Conservation (phyloP, 2,113 vertebrate genomes). For the Spermophilus dauricus region DNA sequence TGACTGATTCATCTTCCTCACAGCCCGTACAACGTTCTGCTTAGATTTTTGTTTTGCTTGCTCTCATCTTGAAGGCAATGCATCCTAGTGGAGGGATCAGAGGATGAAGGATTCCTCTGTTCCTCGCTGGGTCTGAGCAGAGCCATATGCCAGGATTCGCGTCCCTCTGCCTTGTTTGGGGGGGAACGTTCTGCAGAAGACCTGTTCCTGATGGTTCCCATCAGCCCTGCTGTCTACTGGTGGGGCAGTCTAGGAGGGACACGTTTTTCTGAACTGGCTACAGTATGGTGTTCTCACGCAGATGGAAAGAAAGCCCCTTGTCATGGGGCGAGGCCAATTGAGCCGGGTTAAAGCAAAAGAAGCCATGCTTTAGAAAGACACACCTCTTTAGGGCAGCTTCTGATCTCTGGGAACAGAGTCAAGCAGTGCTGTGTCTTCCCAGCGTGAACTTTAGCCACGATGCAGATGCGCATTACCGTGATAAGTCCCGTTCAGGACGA, state of each 20-base stretch:
- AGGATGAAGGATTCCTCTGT: not conserved
- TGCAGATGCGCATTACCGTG: too few species aligned
- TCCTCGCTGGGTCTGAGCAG: not conserved
- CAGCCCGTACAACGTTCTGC: too few species aligned
- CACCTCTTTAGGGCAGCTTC: not conserved
- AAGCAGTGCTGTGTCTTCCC: too few species aligned
- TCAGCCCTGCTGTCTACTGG: not conserved
- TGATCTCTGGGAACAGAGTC: not conserved
- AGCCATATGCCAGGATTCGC: not conserved
- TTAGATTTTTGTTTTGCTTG: not conserved
- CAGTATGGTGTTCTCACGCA: not conserved
- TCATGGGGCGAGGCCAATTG: not conserved
- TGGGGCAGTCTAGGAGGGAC: not conserved
- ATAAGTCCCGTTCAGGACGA: not conserved
- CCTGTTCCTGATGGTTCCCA: not conserved
- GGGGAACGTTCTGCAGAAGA: not conserved
- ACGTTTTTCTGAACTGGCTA: not conserved
- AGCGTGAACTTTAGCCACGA: not conserved
- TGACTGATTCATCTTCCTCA: not conserved
- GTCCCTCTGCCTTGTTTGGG: too few species aligned
- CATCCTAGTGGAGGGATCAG: not conserved
- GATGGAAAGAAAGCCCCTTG: not conserved
- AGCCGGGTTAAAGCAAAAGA: not conserved
- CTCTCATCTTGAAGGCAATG: not conserved
- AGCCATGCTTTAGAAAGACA: not conserved